Conservation (phyloP, 2,888 invertebrate genomes). For the Drepana falcataria region DNA sequence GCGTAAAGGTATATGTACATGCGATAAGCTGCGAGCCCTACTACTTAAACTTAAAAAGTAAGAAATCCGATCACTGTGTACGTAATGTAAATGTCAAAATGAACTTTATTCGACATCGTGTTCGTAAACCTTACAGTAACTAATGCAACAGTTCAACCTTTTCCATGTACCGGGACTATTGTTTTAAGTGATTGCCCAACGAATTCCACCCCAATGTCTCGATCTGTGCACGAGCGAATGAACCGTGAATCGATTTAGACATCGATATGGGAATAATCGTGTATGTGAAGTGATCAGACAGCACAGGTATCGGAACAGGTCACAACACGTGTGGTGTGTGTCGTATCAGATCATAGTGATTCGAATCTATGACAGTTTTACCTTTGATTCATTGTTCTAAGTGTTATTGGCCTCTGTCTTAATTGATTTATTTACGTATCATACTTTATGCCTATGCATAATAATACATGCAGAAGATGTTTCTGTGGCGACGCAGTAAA, state of each 20-base stretch:
- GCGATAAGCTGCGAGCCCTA: conserved; percentile 7
- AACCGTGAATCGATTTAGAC: conserved; percentile 36
- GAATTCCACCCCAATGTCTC: conserved; percentile 15
- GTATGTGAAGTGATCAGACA: conserved; percentile 9
- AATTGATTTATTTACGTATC: background rate
- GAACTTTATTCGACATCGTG: conserved; percentile 19
- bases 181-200: conserved; percentile 24
- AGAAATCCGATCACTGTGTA: conserved; percentile 4
- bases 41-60: conserved; percentile 10
- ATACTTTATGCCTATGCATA: too few relatives aligned
- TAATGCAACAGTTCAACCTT: conserved; percentile 25
- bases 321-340: background rate
- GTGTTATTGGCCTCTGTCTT: background rate
- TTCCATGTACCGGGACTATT: conserved; percentile 26
- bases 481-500: too few relatives aligned
- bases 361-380: background rate
- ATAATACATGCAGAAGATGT: too few relatives aligned
- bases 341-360: background rate
- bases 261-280: conserved; percentile 34
- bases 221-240: conserved; percentile 28
- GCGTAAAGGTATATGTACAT: too few relatives aligned
- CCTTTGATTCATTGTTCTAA: conserved; percentile 2
- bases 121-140: conserved; percentile 17
- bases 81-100: conserved; percentile 26
- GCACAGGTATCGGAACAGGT: background rate